Conservation (phyloP, 2,797 vertebrate genomes). For the Limnodromus scolopaceus region DNA sequence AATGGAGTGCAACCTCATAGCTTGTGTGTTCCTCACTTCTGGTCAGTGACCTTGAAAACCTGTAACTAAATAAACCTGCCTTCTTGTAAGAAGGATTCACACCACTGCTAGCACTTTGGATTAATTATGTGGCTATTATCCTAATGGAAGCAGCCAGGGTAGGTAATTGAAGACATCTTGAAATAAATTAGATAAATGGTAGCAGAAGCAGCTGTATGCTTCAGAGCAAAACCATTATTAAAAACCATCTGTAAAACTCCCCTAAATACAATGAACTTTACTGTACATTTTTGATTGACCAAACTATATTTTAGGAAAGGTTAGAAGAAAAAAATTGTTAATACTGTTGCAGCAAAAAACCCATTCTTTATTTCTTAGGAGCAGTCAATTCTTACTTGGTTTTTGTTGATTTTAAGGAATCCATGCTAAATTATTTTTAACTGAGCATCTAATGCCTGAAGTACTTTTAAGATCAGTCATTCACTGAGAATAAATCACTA, state of each 20-base stretch:
- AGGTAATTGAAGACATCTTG: slow-evolving; percentile 47
- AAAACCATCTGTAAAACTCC: background rate
- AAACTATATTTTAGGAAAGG: background rate
- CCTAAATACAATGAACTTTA: background rate
- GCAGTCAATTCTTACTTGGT: background rate
- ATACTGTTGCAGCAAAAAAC: background rate
- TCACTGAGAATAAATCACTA: background rate
- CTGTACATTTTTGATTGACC: background rate
- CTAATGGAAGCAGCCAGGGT: slow-evolving; percentile 2
- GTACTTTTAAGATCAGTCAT: background rate
- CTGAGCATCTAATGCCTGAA: background rate
- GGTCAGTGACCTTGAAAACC: background rate
- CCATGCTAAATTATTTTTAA: background rate
- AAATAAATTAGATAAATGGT: slow-evolving; percentile 41
- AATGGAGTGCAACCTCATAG: background rate
- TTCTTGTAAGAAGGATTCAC: background rate
- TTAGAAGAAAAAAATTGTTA: background rate
- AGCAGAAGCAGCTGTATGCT: background rate
- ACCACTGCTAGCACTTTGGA: background rate
- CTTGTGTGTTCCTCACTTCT: background rate
- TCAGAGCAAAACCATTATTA: background rate
- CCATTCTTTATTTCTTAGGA: background rate
- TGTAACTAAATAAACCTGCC: background rate
- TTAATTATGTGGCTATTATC: slow-evolving; percentile 38
- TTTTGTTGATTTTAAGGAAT: background rate